These are phyloP conservation scores for Chironomus tentans DNA, from an alignment of 2,888 invertebrate genomes.

Conservation along the genomic window DNA sequence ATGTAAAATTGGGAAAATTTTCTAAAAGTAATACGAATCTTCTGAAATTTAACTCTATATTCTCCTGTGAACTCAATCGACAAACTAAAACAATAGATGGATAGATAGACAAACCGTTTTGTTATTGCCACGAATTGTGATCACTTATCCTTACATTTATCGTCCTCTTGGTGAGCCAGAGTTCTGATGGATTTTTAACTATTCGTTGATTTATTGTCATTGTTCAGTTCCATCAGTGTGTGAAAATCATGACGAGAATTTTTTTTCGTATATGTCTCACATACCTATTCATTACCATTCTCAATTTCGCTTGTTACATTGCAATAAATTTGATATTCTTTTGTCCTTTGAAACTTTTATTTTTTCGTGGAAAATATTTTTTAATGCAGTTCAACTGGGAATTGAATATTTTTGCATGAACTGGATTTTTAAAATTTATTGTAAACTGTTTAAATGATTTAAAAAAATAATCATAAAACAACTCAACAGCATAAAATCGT, in stretches of 20 bases:
- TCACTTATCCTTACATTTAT: background rate
- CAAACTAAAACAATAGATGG: no score
- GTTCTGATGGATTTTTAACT: slow-evolving; percentile 18
- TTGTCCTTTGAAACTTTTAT: background rate
- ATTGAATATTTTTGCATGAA: background rate
- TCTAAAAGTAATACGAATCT: no score
- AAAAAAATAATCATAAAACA: no score
- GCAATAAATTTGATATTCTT: background rate
- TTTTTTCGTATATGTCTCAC: no score
- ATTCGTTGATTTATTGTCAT: slow-evolving; percentile 16
- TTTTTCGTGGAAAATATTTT: background rate
- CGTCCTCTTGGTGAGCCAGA: background rate
- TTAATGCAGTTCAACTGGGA: background rate
- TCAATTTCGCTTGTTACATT: background rate
- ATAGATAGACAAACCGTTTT: no score
- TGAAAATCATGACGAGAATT: background rate
- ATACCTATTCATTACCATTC: background rate
- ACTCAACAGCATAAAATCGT: no score
- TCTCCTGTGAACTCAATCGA: no score
- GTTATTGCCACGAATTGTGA: no score
- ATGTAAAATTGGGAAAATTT: no score
- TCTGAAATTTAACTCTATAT: no score
- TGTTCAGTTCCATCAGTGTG: background rate
- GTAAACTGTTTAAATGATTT: no score
- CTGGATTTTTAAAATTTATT: no score